Evolutionary conservation across 2,888 invertebrate species (phyloP).

Genomic region (Nebria brevicollis): DNA sequence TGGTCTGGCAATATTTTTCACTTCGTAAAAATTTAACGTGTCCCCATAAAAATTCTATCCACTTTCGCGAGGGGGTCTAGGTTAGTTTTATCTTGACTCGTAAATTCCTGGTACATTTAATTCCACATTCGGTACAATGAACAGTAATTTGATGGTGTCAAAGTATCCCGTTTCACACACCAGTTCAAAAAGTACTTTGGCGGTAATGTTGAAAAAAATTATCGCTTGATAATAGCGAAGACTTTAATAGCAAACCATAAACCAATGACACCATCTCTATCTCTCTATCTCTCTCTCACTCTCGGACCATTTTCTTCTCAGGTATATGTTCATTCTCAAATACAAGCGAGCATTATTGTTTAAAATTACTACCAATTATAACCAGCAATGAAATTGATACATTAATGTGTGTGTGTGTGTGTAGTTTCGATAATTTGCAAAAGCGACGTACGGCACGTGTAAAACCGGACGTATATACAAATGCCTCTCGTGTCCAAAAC

Average conservation of each 20-base stretch:
- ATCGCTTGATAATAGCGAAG: no score
- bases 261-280: no score
- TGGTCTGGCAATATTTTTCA: slow-evolving; percentile 5
- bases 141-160: slow-evolving; percentile 9
- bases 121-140: slow-evolving; percentile 5
- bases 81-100: slow-evolving; percentile 8
- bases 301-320: no score
- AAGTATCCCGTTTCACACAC: background rate
- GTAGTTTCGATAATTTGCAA: background rate
- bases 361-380: no score
- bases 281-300: no score
- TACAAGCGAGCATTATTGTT: no score
- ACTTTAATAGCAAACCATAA: no score
- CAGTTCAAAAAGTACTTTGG: no score
- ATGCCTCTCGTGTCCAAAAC: background rate
- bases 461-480: background rate
- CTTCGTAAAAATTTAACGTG: slow-evolving; percentile 10
- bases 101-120: slow-evolving; percentile 8
- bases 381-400: no score
- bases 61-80: background rate
- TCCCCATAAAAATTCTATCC: background rate
- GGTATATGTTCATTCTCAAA: no score
- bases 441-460: background rate
- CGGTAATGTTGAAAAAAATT: no score
- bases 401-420: no score